These are phyloP conservation scores for Xiphophorus maculatus DNA, from an alignment of 2,113 vertebrate species.

Conservation along the genomic window DNA sequence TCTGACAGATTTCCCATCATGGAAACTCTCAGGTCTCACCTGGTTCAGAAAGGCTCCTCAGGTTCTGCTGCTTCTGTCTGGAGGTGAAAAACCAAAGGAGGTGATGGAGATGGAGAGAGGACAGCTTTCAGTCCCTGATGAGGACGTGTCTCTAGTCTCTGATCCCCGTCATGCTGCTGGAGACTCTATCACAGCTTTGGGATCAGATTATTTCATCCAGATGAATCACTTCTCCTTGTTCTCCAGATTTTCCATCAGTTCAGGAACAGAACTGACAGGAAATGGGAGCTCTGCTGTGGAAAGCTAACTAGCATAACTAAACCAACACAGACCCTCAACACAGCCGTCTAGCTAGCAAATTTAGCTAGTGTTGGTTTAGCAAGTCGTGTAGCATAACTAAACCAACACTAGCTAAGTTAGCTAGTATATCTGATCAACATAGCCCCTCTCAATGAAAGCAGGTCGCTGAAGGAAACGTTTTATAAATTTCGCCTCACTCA, in stretches of 20 bases:
- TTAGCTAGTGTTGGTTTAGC: constrained; percentile 9
- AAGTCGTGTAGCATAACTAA: no score
- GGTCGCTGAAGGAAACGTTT: constrained; percentile 50
- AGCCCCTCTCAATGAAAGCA: constrained; percentile 61
- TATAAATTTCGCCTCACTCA: constrained; percentile 51
- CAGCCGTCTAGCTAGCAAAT: no score
- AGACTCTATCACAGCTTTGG: constrained; percentile 22
- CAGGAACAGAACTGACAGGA: constrained; percentile 28
- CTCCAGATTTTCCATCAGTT: constrained; percentile 1
- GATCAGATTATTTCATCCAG: constrained; percentile 47
- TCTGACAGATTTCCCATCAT: constrained; percentile 65
- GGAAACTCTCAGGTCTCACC: constrained; percentile 71
- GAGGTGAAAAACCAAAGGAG: constrained; percentile 26
- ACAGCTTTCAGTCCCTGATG: constrained; percentile 12
- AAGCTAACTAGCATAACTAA: no score
- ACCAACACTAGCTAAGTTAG: neutral
- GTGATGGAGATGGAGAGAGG: constrained; percentile 42
- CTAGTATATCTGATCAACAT: constrained; percentile 41
- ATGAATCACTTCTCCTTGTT: constrained; percentile 27
- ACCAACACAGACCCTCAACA: no score
- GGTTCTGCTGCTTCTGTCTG: constrained; percentile 41
- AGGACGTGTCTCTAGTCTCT: constrained; percentile 45
- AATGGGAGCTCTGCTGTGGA: constrained; percentile 20
- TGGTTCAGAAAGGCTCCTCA: constrained; percentile 58
- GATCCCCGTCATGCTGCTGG: constrained; percentile 5